phyloP scores from a whole-genome alignment of 2,797 vertebrate genomes.

The Smutsia temminckii region DNA sequence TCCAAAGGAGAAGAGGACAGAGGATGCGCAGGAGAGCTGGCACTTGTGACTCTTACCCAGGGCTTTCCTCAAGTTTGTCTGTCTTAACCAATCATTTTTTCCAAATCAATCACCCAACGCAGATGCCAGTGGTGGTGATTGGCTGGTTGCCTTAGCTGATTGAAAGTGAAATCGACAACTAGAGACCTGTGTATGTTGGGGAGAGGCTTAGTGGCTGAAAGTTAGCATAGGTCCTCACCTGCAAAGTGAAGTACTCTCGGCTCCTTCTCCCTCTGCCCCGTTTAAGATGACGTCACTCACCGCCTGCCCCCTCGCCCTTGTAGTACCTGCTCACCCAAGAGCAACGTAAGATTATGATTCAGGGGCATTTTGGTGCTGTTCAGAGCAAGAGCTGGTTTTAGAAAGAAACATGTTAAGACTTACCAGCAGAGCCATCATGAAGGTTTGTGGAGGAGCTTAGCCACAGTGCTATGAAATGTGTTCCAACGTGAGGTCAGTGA shows the following conservation, averaged over 20 bases:
- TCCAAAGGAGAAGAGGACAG: slow-evolving; percentile 52
- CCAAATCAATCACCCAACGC: slow-evolving; percentile 82
- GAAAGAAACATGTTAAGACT: slow-evolving; percentile 39
- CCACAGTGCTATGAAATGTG: neutral
- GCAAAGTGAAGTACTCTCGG: neutral
- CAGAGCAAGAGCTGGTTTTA: slow-evolving; percentile 57
- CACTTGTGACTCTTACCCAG: slow-evolving; percentile 68
- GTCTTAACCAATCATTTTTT: slow-evolving; percentile 82
- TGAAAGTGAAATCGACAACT: slow-evolving; percentile 68
- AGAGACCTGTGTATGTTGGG: slow-evolving; percentile 43
- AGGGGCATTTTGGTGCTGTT: slow-evolving; percentile 66
- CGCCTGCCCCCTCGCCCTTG: neutral
- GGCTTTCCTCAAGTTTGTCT: slow-evolving; percentile 79
- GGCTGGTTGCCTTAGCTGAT: slow-evolving; percentile 85
- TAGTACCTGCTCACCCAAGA: slow-evolving; percentile 46
- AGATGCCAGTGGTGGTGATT: slow-evolving; percentile 79
- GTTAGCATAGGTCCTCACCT: slow-evolving; percentile 5
- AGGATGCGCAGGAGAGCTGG: slow-evolving; percentile 67
- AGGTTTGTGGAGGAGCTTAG: neutral
- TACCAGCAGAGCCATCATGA: neutral
- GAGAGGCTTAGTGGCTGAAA: slow-evolving; percentile 56
- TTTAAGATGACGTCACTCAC: neutral
- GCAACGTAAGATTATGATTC: neutral
- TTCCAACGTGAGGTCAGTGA: neutral
- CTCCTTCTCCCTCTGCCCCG: slow-evolving; percentile 22